Percentiles rank a stretch among this genome's conserved stretches.
Conservation (phyloP, 2,113 vertebrate species). For the Phalacrocorax carbo region DNA sequence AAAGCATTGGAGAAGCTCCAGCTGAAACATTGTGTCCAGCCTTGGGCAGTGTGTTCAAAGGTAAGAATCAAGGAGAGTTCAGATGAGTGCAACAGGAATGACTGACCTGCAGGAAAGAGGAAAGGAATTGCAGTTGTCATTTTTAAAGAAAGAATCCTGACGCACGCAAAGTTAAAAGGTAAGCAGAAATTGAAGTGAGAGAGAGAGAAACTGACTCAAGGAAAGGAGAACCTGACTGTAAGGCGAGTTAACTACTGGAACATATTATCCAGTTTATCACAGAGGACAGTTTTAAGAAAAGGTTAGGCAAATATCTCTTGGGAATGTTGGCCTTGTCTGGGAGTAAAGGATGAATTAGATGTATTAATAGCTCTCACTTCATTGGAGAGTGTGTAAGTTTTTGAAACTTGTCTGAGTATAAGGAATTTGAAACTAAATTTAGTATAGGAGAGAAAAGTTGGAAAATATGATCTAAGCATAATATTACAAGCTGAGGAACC, state of each 20-base stretch:
- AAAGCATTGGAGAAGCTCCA: neutral
- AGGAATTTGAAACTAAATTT: neutral
- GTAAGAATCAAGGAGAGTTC: neutral
- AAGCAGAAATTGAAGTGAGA: neutral
- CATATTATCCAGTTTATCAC: neutral
- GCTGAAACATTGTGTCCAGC: neutral
- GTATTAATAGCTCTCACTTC: neutral
- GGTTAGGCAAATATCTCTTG: neutral
- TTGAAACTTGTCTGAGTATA: neutral
- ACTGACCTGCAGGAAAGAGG: neutral
- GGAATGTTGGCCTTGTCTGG: neutral
- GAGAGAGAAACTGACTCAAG: neutral
- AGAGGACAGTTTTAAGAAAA: neutral
- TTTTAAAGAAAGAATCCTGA: neutral
- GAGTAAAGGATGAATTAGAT: neutral
- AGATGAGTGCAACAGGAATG: neutral
- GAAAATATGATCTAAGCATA: neutral
- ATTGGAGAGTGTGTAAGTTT: neutral
- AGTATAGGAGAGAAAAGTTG: neutral
- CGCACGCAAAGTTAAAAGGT: neutral
- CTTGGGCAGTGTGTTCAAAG: neutral
- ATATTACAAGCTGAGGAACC: neutral
- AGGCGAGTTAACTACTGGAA: neutral
- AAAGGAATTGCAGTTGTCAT: neutral
- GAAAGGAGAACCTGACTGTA: neutral